These are phyloP conservation scores for Monoplex corrugatus DNA, from an alignment of 2,888 invertebrate species.

Conservation along the genomic window DNA sequence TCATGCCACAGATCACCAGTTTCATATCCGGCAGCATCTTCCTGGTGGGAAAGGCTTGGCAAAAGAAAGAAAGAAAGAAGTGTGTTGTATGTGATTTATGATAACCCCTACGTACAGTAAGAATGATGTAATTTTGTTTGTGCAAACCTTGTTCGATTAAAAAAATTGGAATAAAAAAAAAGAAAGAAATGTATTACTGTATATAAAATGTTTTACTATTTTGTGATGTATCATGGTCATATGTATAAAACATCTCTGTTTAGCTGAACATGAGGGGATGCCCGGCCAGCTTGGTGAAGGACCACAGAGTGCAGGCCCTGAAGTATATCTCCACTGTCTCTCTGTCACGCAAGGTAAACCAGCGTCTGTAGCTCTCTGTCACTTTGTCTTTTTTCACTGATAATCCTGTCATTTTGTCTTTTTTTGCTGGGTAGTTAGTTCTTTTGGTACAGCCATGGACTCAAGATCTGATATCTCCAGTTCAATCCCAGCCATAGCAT, in stretches of 20 bases:
- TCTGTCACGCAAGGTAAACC: conserved; percentile 46
- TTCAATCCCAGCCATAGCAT: too few species aligned
- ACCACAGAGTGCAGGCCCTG: conserved; percentile 56
- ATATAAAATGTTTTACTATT: neutral
- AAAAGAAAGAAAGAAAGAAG: too few species aligned
- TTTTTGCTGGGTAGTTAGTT: neutral
- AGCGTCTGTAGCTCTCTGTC: neutral
- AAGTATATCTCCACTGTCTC: conserved; percentile 53
- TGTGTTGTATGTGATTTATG: too few species aligned
- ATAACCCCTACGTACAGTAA: too few species aligned
- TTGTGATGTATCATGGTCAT: neutral
- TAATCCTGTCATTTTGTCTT: neutral
- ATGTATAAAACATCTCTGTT: neutral
- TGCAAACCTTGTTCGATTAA: neutral
- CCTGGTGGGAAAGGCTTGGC: too few species aligned
- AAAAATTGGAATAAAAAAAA: neutral
- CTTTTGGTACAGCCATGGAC: too few species aligned
- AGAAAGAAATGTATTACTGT: neutral
- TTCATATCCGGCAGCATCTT: too few species aligned
- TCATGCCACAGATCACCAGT: too few species aligned
- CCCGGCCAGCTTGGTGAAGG: conserved; percentile 55
- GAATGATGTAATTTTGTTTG: too few species aligned
- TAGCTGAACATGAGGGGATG: conserved; percentile 58
- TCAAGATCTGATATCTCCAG: too few species aligned
- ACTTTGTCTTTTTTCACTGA: neutral